A percentile compares a stretch with the other conserved stretches of the same genome.
These are phyloP conservation scores for Cyclina sinensis DNA, from an alignment of 1,140 invertebrate genomes.

Conservation along the genomic window DNA sequence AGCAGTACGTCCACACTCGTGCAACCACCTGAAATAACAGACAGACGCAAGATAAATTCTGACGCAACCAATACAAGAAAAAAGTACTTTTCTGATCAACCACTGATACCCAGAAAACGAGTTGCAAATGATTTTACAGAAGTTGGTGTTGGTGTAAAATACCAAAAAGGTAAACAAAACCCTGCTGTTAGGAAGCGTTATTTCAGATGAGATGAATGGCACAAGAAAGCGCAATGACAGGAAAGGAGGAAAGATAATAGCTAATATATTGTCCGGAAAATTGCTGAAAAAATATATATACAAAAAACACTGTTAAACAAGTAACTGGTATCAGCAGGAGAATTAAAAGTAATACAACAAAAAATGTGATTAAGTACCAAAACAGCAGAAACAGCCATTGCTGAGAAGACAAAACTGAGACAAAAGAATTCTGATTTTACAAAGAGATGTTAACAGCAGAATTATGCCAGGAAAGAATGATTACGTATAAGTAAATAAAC, in stretches of 20 bases:
- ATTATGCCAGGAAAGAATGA: conserved; percentile 62
- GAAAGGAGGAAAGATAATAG: conserved; percentile 13
- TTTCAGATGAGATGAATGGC: conserved; percentile 18
- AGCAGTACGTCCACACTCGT: no score
- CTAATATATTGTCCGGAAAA: background rate
- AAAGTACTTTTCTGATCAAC: no score
- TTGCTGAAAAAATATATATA: conserved; percentile 34
- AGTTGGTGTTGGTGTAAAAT: background rate
- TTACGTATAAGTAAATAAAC: conserved; percentile 5
- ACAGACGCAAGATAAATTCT: background rate
- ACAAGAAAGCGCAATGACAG: background rate
- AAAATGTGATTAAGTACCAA: conserved; percentile 7
- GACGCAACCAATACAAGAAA: no score
- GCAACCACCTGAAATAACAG: background rate
- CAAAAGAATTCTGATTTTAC: background rate
- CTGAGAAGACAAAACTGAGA: background rate
- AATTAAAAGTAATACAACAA: background rate
- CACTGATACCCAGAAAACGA: background rate
- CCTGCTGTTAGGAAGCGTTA: conserved; percentile 27
- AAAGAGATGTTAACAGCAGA: conserved; percentile 31
- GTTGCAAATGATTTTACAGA: background rate
- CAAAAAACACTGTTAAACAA: background rate
- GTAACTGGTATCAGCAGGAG: background rate
- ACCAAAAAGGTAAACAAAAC: background rate
- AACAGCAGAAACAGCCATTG: background rate